These are phyloP conservation scores for Zaprionus lachaisei DNA, from an alignment of 1,140 invertebrate species.

Conservation along the genomic window DNA sequence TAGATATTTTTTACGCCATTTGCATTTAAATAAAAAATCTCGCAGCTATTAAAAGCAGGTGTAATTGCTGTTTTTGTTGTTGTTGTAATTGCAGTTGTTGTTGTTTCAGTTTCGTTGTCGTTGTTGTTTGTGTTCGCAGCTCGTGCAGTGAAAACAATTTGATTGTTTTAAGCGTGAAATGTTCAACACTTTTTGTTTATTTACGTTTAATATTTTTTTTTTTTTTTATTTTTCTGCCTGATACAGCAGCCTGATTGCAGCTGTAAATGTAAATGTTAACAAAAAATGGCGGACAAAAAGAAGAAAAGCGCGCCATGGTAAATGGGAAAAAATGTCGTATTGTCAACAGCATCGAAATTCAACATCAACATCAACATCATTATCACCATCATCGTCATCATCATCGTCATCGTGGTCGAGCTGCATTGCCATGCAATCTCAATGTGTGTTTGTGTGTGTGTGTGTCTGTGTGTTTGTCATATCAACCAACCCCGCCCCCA, in stretches of 20 bases:
- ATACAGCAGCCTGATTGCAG: slow-evolving; percentile 54
- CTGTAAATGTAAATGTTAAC: slow-evolving; percentile 54
- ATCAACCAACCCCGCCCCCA: slow-evolving; percentile 7
- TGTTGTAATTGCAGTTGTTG: neutral
- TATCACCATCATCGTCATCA: slow-evolving; percentile 4
- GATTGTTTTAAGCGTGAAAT: slow-evolving; percentile 70
- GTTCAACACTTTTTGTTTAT: slow-evolving; percentile 46
- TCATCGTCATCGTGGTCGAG: slow-evolving; percentile 7
- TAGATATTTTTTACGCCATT: slow-evolving; percentile 18
- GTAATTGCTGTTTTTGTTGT: neutral
- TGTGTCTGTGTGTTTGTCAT: neutral
- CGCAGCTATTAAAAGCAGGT: slow-evolving; percentile 35
- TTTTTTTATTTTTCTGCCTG: slow-evolving; percentile 15
- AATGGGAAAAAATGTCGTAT: slow-evolving; percentile 42
- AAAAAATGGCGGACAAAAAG: slow-evolving; percentile 16
- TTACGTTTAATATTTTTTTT: neutral
- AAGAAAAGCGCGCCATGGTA: neutral
- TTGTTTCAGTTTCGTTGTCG: neutral
- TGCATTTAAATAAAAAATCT: slow-evolving; percentile 32
- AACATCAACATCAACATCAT: slow-evolving; percentile 37
- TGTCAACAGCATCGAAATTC: slow-evolving; percentile 59
- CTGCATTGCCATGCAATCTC: neutral
- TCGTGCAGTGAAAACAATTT: slow-evolving; percentile 50
- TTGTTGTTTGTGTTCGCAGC: slow-evolving; percentile 17
- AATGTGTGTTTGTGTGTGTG: neutral